A percentile compares a stretch with the other conserved stretches of the same genome.
These are phyloP conservation scores for Phycodurus eques DNA, from an alignment of 2,113 vertebrate genomes.

Conservation along the genomic window DNA sequence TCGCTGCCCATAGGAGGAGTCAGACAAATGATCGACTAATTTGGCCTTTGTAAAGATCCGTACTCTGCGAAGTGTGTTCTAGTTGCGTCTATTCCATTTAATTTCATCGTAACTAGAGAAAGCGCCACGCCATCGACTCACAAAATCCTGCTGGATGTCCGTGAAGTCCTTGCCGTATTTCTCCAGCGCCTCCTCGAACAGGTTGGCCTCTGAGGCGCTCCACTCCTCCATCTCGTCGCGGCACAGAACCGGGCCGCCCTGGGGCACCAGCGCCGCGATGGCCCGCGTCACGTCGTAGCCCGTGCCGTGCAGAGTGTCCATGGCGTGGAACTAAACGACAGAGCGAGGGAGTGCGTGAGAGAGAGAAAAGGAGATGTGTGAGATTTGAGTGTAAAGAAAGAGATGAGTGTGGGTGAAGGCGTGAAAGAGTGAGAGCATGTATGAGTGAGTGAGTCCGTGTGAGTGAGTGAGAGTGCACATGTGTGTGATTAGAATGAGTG, in stretches of 20 bases:
- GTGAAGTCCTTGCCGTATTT: conserved; percentile 99
- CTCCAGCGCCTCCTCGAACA: conserved; percentile 96
- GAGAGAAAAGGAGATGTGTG: background rate
- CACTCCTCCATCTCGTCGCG: conserved; percentile 99
- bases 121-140: conserved; percentile 70
- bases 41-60: too few relatives aligned
- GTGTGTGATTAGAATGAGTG: background rate
- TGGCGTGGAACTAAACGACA: conserved; percentile 86
- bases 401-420: too few relatives aligned
- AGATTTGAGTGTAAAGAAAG: too few relatives aligned
- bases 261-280: conserved; percentile 92
- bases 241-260: conserved; percentile 96
- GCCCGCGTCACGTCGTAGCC: conserved; percentile 94
- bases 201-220: conserved; percentile 96
- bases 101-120: background rate
- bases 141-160: conserved; percentile 97
- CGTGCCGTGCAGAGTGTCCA: conserved; percentile 95
- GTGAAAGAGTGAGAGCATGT: too few relatives aligned
- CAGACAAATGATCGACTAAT: too few relatives aligned
- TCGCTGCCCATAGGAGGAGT: too few relatives aligned
- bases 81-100: background rate
- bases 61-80: too few relatives aligned
- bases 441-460: background rate
- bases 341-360: background rate
- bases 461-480: conserved; percentile 13